Evolutionary conservation across 1,140 invertebrate genomes (phyloP).

Genomic region (Listronotus oregonensis): DNA sequence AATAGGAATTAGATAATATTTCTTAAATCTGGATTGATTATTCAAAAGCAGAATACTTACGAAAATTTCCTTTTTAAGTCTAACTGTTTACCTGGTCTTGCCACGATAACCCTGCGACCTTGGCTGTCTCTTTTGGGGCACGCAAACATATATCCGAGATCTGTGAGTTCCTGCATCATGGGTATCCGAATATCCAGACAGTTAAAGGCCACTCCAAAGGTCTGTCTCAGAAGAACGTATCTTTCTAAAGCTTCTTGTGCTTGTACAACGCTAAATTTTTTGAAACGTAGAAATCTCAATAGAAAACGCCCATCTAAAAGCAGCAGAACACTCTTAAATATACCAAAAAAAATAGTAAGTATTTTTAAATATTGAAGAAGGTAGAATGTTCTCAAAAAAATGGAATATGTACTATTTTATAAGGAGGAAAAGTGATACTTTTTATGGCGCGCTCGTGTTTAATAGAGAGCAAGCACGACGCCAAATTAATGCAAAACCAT

Average conservation of each 20-base stretch:
- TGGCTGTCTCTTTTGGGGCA: slow-evolving; percentile 75
- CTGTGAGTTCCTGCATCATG: slow-evolving; percentile 71
- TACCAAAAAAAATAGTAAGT: no score
- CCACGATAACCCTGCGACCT: slow-evolving; percentile 78
- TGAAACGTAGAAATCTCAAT: slow-evolving; percentile 77
- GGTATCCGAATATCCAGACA: slow-evolving; percentile 72
- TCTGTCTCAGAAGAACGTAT: slow-evolving; percentile 79
- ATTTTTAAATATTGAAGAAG: no score
- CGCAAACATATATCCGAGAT: slow-evolving; percentile 78
- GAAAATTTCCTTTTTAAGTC: slow-evolving; percentile 4
- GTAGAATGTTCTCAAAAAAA: no score
- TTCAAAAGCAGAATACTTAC: no score
- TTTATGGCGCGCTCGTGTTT: no score
- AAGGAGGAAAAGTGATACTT: no score
- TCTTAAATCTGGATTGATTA: no score
- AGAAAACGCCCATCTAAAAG: slow-evolving; percentile 73
- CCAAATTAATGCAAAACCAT: no score
- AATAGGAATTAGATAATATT: no score
- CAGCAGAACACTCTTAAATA: not conserved
- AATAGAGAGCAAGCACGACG: no score
- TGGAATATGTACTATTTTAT: no score
- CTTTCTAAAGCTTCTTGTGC: slow-evolving; percentile 80
- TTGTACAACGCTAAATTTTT: slow-evolving; percentile 83
- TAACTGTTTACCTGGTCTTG: slow-evolving; percentile 68
- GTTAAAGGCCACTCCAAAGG: slow-evolving; percentile 72